These are phyloP conservation scores for Centropus bengalensis DNA, from an alignment of 2,113 vertebrate species.

Conservation along the genomic window DNA sequence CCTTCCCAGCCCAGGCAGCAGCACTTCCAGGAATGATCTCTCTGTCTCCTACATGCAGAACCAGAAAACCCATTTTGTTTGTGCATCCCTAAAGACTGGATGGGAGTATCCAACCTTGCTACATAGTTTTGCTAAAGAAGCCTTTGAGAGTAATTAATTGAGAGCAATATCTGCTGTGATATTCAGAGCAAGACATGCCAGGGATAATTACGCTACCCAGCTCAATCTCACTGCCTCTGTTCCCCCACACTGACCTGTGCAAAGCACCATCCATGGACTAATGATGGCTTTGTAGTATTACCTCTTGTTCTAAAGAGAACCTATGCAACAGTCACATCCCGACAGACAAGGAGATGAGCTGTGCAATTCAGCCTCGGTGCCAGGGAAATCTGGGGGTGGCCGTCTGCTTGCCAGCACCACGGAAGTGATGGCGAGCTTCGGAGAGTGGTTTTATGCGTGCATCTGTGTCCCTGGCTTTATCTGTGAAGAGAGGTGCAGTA, in stretches of 20 bases:
- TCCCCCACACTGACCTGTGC: background rate
- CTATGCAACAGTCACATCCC: background rate
- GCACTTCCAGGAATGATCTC: constrained; percentile 18
- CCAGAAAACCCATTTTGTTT: background rate
- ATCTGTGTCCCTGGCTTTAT: background rate
- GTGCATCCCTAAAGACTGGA: background rate
- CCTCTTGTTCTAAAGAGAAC: background rate
- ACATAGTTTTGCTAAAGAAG: background rate
- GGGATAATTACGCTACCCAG: background rate
- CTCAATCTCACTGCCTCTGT: background rate
- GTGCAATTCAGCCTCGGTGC: background rate
- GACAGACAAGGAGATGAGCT: background rate
- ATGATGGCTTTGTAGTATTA: background rate
- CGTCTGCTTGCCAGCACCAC: background rate
- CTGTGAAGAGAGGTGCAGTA: accelerated
- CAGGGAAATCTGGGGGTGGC: background rate
- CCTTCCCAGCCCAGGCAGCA: background rate
- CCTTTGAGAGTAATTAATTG: background rate
- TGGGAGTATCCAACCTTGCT: background rate
- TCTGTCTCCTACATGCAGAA: background rate
- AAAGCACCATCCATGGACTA: background rate
- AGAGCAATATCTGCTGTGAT: background rate
- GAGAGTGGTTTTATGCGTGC: background rate
- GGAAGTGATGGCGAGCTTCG: background rate
- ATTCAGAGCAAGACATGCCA: background rate